phyloP scores from a whole-genome alignment of 2,888 invertebrate genomes.

The Syrista parreyssii region DNA sequence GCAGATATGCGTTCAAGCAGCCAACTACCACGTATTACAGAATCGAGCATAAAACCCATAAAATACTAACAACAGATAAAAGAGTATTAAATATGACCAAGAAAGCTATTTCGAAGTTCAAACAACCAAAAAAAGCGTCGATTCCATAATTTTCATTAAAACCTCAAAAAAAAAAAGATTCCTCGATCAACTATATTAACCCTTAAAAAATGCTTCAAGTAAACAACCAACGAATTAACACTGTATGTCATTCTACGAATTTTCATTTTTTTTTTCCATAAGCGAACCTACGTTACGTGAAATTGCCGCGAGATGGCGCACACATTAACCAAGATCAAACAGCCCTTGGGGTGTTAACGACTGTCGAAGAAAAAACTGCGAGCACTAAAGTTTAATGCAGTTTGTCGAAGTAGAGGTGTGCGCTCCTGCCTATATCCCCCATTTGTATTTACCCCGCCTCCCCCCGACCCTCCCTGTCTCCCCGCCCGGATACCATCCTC shows the following conservation, averaged over 20 bases:
- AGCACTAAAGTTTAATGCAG: conserved; percentile 34
- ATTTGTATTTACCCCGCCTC: not conserved
- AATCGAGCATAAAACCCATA: not conserved
- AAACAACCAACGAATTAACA: too few relatives aligned
- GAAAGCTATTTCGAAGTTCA: too few relatives aligned
- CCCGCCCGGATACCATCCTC: not conserved
- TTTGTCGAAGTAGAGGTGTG: conserved; percentile 16
- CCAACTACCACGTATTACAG: conserved; percentile 8
- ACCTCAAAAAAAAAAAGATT: too few relatives aligned
- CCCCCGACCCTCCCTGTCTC: not conserved
- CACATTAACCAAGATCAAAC: conserved; percentile 43
- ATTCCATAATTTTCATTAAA: too few relatives aligned
- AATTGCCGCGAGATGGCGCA: conserved; percentile 28
- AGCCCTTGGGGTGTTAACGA: conserved; percentile 47
- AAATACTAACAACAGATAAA: too few relatives aligned
- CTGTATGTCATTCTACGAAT: not conserved
- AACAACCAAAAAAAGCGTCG: too few relatives aligned
- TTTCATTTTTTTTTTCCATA: not conserved
- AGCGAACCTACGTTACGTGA: conserved; percentile 19
- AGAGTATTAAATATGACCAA: too few relatives aligned
- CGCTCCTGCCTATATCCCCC: not conserved
- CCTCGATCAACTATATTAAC: too few relatives aligned
- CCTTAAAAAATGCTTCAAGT: too few relatives aligned
- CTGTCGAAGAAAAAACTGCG: conserved; percentile 28
- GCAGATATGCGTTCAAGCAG: conserved; percentile 26